Evolutionary conservation across 1,140 invertebrate genomes (phyloP).

Genomic region (Gonatopus flavifemur): DNA sequence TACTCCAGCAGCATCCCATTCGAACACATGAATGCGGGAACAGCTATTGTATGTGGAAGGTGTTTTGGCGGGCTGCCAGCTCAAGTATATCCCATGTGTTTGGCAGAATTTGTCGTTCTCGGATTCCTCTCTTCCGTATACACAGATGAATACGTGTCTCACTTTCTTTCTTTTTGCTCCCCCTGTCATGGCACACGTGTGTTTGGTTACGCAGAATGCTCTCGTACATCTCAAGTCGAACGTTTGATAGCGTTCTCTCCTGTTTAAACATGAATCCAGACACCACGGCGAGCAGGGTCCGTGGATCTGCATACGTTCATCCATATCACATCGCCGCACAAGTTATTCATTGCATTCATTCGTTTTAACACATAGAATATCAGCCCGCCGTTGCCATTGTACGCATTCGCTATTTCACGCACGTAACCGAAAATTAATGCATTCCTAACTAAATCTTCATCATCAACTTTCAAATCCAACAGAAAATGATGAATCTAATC

Average conservation of each 20-base stretch:
- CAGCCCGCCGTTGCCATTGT: no score
- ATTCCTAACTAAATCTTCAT: no score
- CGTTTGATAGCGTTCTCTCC: constrained; percentile 36
- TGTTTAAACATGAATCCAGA: constrained; percentile 32
- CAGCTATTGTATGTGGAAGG: no score
- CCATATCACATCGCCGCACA: no score
- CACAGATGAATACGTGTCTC: background rate
- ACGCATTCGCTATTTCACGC: no score
- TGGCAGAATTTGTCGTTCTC: constrained; percentile 37
- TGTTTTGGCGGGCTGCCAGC: constrained; percentile 36
- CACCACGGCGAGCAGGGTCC: constrained; percentile 21
- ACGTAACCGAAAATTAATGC: no score
- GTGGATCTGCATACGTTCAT: constrained; percentile 25
- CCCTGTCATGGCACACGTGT: constrained; percentile 28
- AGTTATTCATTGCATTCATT: no score
- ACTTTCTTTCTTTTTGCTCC: background rate
- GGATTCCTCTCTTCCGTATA: background rate
- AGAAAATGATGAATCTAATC: no score
- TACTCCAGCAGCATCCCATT: no score
- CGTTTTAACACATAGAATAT: no score
- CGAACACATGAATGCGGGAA: no score
- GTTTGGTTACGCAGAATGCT: constrained; percentile 38
- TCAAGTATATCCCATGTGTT: constrained; percentile 38
- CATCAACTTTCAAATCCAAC: no score
- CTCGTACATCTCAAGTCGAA: constrained; percentile 36